A percentile compares a stretch with the other conserved stretches of the same genome.
These are phyloP conservation scores for Manis javanica DNA, from an alignment of 2,797 vertebrate genomes.

Conservation along the genomic window DNA sequence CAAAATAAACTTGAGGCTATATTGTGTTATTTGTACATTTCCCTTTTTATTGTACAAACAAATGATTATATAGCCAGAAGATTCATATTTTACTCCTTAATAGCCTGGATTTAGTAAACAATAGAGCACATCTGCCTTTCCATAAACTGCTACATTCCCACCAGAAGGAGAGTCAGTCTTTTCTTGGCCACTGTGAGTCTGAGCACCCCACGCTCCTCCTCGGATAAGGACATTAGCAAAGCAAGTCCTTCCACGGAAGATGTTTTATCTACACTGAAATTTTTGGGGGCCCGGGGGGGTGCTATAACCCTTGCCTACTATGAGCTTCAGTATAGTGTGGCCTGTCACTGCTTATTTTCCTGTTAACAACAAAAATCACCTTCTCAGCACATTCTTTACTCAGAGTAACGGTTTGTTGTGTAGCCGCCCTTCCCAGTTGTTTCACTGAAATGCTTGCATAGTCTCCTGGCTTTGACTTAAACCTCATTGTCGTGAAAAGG, in stretches of 20 bases:
- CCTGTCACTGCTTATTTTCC: slow-evolving; percentile 9
- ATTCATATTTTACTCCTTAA: not conserved
- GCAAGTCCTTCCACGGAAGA: not conserved
- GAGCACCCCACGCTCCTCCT: not conserved
- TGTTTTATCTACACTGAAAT: not conserved
- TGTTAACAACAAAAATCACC: not conserved
- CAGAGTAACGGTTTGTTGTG: slow-evolving; percentile 4
- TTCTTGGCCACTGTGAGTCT: not conserved
- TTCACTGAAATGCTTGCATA: slow-evolving; percentile 51
- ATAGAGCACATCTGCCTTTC: not conserved
- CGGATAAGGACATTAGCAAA: not conserved
- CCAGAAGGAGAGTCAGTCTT: not conserved
- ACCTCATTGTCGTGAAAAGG: slow-evolving; percentile 34
- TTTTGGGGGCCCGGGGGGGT: not conserved
- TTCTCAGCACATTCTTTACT: slow-evolving; percentile 49
- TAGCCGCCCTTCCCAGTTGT: not conserved
- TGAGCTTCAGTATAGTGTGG: not conserved
- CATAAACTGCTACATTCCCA: not conserved
- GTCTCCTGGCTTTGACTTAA: slow-evolving; percentile 42
- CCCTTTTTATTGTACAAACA: slow-evolving; percentile 17
- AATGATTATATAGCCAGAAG: not conserved
- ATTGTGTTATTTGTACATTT: not conserved
- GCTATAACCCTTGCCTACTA: not conserved
- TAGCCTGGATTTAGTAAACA: not conserved
- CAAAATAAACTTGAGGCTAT: slow-evolving; percentile 20